Evolutionary conservation across 92 coral and sea anemone species (phyloP), one percentile per base, ranked within the genome.

Genomic region (Blastomussa wellsi): DNA sequence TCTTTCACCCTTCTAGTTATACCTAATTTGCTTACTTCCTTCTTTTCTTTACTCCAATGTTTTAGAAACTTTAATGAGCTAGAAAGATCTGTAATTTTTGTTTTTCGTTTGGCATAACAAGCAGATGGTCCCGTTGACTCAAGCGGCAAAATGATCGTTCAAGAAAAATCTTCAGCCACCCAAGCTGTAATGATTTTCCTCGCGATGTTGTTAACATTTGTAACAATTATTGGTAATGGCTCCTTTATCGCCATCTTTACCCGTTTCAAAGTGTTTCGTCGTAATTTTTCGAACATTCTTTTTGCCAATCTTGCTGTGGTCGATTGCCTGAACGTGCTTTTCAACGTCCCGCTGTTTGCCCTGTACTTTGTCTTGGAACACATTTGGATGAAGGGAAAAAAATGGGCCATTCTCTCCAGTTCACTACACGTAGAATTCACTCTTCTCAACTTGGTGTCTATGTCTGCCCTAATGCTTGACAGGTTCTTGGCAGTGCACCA

Each of bases 381-480:
- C 48, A 57, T 16, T 26, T 78, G 51, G 70, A 7, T 78, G 70
- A 48, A 59, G 52, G 80, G 80, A 35, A 78, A 53, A 57, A 37
- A 49, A 20, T 55, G 41, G 49, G 52, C 71, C 24, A 36, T 38
- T 14, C 57, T 59, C 12, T 8, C 70, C 2, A 20, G 20, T 14
- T 36, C 70, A 3, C 65, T 55, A 26, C 82, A 78, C 15, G 10
- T 57, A 13, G 70, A 55, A 36, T 57, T 78, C 17, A 0, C 12
- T 36, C 14, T 78, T 37, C 82, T 78, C 20, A 59, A 24, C 82
- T 15, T 59, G 12, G 82, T 78, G 0, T 55, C 82, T 33, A 78
- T 78, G 82, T 52, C 22, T 35, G 52, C 52, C 3, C 35, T 78
- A 9, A 78, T 78, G 72, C 13, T 78, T 19, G 82, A 78, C 70